Conservation (phyloP, 2,797 vertebrate species). For the Gadopsis marmoratus region DNA sequence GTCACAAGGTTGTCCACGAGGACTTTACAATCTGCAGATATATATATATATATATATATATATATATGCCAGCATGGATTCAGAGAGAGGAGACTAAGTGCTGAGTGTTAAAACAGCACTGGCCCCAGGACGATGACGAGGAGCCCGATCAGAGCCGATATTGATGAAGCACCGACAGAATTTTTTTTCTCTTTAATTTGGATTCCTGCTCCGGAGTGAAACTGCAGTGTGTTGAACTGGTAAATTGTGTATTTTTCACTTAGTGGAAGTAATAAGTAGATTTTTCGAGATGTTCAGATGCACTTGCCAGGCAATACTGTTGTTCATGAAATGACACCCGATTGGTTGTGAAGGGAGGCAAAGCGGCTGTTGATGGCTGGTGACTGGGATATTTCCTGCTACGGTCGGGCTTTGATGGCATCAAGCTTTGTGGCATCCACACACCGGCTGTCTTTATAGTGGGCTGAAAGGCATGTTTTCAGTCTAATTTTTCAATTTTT, state of each 20-base stretch:
- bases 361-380: not conserved
- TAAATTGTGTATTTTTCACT: too few species aligned
- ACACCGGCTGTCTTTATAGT: not conserved
- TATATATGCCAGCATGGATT: too few species aligned
- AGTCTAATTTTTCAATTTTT: fast-evolving
- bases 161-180: not conserved
- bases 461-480: not conserved
- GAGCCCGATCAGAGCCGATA: not conserved
- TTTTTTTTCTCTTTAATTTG: not conserved
- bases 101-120: not conserved
- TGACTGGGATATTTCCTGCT: not conserved
- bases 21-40: not conserved
- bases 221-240: too few species aligned
- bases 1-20: not conserved
- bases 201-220: not conserved
- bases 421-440: not conserved
- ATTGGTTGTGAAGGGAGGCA: not conserved
- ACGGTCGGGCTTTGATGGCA: not conserved
- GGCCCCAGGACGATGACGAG: not conserved
- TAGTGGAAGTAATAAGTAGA: too few species aligned
- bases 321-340: not conserved
- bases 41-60: too few species aligned
- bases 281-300: too few species aligned
- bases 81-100: too few species aligned
- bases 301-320: not conserved